A percentile compares a stretch with the other conserved stretches of the same genome.
These are phyloP conservation scores for Dolomedes plantarius DNA, from an alignment of 2,888 invertebrate species.

Conservation along the genomic window DNA sequence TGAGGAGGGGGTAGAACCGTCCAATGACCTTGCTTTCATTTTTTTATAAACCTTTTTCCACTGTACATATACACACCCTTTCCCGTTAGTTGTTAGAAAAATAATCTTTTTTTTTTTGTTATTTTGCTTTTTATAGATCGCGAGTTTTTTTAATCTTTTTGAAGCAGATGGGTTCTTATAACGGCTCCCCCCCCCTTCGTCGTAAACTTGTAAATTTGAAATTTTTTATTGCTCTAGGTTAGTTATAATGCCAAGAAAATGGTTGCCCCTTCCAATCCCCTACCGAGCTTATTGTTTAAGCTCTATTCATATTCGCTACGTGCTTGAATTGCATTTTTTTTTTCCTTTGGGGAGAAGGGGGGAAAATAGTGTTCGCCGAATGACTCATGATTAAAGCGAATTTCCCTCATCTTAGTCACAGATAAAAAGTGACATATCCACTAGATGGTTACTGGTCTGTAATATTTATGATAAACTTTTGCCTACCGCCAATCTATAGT, in stretches of 20 bases:
- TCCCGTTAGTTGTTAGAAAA: conserved; percentile 66
- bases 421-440: conserved; percentile 54
- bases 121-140: conserved; percentile 48
- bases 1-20: conserved; percentile 31
- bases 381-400: conserved; percentile 61
- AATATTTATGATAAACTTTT: conserved; percentile 15
- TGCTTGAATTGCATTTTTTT: conserved; percentile 58
- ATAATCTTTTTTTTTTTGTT: conserved; percentile 44
- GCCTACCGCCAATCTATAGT: not conserved
- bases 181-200: conserved; percentile 39
- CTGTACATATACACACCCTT: conserved; percentile 54
- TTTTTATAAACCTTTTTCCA: conserved; percentile 50
- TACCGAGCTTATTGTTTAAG: conserved; percentile 68
- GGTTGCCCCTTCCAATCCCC: conserved; percentile 60
- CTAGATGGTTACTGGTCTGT: conserved; percentile 4
- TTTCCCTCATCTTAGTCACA: conserved; percentile 46
- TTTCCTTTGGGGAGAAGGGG: conserved; percentile 13
- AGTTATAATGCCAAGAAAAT: conserved; percentile 71
- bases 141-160: conserved; percentile 56
- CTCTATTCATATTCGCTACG: conserved; percentile 66
- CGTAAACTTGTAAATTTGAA: conserved; percentile 71
- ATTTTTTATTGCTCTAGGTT: conserved; percentile 65
- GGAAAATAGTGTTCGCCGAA: conserved; percentile 32
- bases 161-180: conserved; percentile 69
- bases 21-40: conserved; percentile 63